These are phyloP conservation scores for Blastobasis adustella DNA, from an alignment of 2,888 invertebrate species.

Conservation along the genomic window DNA sequence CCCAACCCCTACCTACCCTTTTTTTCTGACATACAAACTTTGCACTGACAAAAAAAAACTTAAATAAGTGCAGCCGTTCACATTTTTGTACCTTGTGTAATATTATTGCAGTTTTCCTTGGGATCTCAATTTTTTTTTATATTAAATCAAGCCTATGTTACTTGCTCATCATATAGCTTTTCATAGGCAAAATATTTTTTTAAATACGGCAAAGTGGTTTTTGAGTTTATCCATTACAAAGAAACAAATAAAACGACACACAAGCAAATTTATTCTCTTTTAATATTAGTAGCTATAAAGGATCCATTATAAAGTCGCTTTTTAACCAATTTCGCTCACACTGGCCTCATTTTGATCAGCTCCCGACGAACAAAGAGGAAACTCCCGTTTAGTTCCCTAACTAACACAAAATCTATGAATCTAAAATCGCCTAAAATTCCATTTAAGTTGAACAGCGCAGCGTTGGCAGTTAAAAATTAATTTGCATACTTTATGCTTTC, in stretches of 20 bases:
- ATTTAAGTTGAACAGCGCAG: conserved; percentile 14
- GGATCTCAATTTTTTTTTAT: neutral
- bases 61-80: neutral
- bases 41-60: neutral
- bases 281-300: no score
- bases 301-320: no score
- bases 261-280: no score
- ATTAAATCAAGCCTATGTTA: no score
- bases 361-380: neutral
- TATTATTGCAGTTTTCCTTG: neutral
- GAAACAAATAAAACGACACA: no score
- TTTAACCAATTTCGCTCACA: no score
- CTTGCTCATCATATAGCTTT: no score
- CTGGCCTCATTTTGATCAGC: neutral
- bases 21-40: neutral
- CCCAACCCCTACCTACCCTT: neutral
- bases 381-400: neutral
- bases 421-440: conserved; percentile 15
- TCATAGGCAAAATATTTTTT: no score
- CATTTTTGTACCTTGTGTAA: neutral
- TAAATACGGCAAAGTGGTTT: no score
- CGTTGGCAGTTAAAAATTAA: conserved; percentile 17
- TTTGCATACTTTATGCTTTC: conserved; percentile 16
- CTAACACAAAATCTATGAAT: conserved; percentile 17
- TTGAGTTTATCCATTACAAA: no score